These are phyloP conservation scores for Drosophila infuscata DNA, from an alignment of 2,888 invertebrate species.

Conservation along the genomic window DNA sequence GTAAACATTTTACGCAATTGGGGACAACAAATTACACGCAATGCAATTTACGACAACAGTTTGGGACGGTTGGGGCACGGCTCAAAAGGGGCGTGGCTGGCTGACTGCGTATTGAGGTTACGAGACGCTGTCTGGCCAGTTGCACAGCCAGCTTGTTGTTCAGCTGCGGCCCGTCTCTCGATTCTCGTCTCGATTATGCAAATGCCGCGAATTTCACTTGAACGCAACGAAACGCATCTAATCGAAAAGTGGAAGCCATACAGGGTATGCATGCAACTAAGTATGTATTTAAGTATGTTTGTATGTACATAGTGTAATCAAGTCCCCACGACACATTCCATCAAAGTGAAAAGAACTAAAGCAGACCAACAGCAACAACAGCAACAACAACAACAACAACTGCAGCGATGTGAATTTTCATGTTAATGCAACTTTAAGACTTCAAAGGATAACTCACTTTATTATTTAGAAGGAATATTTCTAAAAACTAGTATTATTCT, in stretches of 20 bases:
- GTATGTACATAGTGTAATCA: conserved; percentile 2
- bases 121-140: conserved; percentile 34
- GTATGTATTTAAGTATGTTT: too few relatives aligned
- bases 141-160: conserved; percentile 2
- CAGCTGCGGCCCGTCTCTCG: neutral
- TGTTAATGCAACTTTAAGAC: neutral
- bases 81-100: conserved; percentile 7
- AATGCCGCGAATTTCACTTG: conserved; percentile 48
- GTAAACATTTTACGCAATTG: conserved; percentile 63
- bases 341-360: neutral
- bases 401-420: conserved; percentile 6
- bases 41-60: conserved; percentile 26
- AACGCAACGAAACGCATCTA: conserved; percentile 37
- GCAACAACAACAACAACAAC: neutral
- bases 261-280: neutral
- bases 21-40: conserved; percentile 65
- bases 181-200: conserved; percentile 42
- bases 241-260: conserved; percentile 42
- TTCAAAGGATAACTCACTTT: neutral
- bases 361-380: neutral
- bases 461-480: neutral
- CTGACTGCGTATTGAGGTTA: conserved; percentile 44
- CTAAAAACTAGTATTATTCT: neutral
- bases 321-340: conserved; percentile 21
- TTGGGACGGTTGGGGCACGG: neutral